These are phyloP conservation scores for Hybognathus amarus DNA, from an alignment of 2,797 vertebrate genomes.

Conservation along the genomic window DNA sequence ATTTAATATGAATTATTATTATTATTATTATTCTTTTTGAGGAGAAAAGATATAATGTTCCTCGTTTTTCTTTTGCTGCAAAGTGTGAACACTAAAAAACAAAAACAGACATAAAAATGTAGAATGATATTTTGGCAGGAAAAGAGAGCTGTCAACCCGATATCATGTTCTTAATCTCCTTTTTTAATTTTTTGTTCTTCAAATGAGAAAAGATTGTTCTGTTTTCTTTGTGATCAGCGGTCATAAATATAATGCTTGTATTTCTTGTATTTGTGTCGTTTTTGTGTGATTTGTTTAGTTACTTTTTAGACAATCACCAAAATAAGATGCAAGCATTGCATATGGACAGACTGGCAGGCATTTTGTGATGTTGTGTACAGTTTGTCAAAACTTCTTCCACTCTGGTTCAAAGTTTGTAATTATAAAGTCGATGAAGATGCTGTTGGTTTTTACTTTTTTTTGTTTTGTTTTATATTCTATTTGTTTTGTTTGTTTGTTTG, in stretches of 20 bases:
- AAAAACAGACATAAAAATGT: too few relatives aligned
- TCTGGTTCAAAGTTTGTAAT: slow-evolving; percentile 86
- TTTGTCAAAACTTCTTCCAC: slow-evolving; percentile 85
- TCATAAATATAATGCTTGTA: slow-evolving; percentile 85
- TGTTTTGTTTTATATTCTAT: slow-evolving; percentile 79
- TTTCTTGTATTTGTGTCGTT: slow-evolving; percentile 84
- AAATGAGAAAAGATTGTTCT: slow-evolving; percentile 73
- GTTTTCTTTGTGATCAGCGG: slow-evolving; percentile 80
- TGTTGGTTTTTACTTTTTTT: slow-evolving; percentile 87
- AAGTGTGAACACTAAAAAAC: too few relatives aligned
- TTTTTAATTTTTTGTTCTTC: slow-evolving; percentile 66
- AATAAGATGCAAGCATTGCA: slow-evolving; percentile 88
- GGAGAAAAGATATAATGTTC: too few relatives aligned
- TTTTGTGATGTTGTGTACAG: slow-evolving; percentile 86
- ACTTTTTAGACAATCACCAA: slow-evolving; percentile 89
- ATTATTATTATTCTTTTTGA: too few relatives aligned
- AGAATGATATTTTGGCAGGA: slow-evolving; percentile 79
- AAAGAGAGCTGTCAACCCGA: slow-evolving; percentile 73
- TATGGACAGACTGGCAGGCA: slow-evolving; percentile 83
- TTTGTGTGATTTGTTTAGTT: slow-evolving; percentile 85
- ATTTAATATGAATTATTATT: too few relatives aligned
- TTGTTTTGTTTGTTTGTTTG: slow-evolving; percentile 71
- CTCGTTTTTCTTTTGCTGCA: too few relatives aligned
- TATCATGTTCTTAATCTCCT: slow-evolving; percentile 76
- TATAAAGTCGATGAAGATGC: slow-evolving; percentile 85